Evolutionary conservation across 2,113 vertebrate genomes (phyloP).

Genomic region (Prietella phreatophila): DNA sequence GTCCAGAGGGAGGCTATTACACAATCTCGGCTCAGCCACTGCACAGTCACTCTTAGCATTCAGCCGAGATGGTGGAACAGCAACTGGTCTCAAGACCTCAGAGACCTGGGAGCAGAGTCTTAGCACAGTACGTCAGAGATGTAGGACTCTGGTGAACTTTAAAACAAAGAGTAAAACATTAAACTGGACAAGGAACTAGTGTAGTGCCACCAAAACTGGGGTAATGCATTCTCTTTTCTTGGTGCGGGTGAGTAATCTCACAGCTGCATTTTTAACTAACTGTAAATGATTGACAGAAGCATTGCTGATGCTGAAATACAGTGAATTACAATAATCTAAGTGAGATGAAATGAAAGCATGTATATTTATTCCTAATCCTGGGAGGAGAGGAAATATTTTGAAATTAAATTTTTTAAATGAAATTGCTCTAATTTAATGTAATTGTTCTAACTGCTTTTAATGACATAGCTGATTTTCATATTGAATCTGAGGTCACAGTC

Average conservation of each 20-base stretch:
- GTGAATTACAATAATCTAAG: background rate
- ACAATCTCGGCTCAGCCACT: background rate
- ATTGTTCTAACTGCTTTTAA: background rate
- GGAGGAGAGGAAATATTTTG: no score
- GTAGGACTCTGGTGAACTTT: background rate
- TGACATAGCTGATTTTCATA: background rate
- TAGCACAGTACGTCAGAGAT: background rate
- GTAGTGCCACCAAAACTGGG: background rate
- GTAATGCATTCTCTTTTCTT: background rate
- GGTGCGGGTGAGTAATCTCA: background rate
- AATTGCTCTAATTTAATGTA: no score
- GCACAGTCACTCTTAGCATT: background rate
- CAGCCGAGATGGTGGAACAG: background rate
- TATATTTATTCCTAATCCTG: background rate
- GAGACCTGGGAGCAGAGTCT: background rate
- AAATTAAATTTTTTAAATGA: background rate
- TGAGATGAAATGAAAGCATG: background rate
- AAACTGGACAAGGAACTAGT: background rate
- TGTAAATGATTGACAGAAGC: background rate
- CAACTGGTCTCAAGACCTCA: background rate
- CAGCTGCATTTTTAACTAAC: background rate
- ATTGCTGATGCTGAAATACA: background rate
- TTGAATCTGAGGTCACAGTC: background rate
- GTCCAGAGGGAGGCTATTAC: background rate
- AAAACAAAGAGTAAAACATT: background rate